A percentile compares a stretch with the other conserved stretches of the same genome.
These are phyloP conservation scores for Recurvirostra avosetta DNA, from an alignment of 2,113 vertebrate species.

Conservation along the genomic window DNA sequence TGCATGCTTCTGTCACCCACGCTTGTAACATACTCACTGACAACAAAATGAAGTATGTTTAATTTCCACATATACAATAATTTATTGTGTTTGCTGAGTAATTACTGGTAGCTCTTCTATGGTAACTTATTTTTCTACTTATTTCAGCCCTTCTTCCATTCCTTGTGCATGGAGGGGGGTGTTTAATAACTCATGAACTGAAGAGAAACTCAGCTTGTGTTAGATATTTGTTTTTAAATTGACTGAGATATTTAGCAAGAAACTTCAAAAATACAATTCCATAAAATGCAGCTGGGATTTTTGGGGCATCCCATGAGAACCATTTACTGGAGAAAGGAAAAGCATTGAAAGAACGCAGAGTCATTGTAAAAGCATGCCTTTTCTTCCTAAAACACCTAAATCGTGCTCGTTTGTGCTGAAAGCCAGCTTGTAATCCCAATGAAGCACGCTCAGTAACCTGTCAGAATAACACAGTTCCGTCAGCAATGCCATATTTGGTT, in stretches of 20 bases:
- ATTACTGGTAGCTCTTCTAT: neutral
- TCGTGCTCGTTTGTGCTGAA: neutral
- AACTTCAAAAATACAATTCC: neutral
- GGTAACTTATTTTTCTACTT: neutral
- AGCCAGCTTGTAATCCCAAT: neutral
- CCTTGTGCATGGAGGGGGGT: neutral
- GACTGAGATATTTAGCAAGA: neutral
- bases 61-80: neutral
- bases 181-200: neutral
- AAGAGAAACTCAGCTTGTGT: neutral
- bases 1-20: neutral
- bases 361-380: neutral
- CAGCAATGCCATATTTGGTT: neutral
- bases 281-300: neutral
- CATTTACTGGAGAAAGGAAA: neutral
- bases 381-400: neutral
- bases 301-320: neutral
- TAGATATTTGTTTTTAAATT: neutral
- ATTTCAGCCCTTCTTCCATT: neutral
- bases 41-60: slow-evolving; percentile 19
- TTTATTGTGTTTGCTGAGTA: neutral
- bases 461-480: neutral
- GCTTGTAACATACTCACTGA: slow-evolving; percentile 12
- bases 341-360: neutral
- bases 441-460: neutral